Evolutionary conservation across 2,113 vertebrate genomes (phyloP), one percentile per base, ranked within the genome.

Genomic region (Garra rufa): DNA sequence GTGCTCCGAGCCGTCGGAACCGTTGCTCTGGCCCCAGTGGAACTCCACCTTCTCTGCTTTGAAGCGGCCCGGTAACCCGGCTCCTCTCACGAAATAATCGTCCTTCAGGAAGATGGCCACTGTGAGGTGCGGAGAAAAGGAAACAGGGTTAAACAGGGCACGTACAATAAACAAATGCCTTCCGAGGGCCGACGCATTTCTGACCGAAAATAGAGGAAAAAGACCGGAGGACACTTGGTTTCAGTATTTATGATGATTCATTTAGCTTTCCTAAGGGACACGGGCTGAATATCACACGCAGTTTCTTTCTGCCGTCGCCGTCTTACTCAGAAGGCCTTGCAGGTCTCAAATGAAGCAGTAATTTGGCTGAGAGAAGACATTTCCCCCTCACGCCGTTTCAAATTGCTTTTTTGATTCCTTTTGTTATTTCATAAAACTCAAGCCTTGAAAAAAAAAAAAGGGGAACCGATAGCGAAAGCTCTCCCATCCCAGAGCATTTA

Each of bases 21-120:
- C 97, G 1, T 98, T 98, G 93, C 94, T 98, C 46, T 98, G 96
- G 79, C 98, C 98, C 98, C 98, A 99, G 86, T 99, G 98, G 91
- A 99, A 99, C 89, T 99, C 97, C 83, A 99, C 96, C 93, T 98
- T 99, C 91, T 98, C 98, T 0, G 96, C 98, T 90, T 98, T 98
- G 93, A 99, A 98, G 89, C 97, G 95, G 74, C 97, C 97, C 0
- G 98, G 97, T 73, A 99, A 90, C 28, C 96, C 98, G 0, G 97
- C 97, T 13, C 97, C 98, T 0, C 96, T 96, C 90, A 99, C 93
- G 87, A 97, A 99, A 92, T 98, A 99, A 89, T 99, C 96, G 9
- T 99, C 97, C 91, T 98, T 99, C 89, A 99, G 92, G 83, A 98
- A 95, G 85, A 99, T 96, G 86, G 97, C 96, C 89, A 99, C 98